phyloP scores from a whole-genome alignment of 1,140 invertebrate species.

The Procambarus virginalis region DNA sequence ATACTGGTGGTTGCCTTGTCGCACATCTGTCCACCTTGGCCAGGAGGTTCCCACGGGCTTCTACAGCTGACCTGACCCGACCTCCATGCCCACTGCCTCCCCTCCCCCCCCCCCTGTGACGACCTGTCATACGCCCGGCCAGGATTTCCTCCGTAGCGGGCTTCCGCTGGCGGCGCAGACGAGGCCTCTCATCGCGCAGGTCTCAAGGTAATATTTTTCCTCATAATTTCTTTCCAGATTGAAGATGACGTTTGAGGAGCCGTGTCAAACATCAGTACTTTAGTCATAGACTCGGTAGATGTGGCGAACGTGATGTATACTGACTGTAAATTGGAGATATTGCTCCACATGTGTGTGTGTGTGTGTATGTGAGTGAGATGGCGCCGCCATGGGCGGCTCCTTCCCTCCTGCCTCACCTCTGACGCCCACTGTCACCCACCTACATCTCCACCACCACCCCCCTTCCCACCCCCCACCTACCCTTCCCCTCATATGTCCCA shows the following conservation, averaged over 20 bases:
- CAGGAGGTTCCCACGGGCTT: slow-evolving; percentile 54
- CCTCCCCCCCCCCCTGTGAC: slow-evolving; percentile 3
- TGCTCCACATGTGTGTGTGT: background rate
- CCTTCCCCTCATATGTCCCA: background rate
- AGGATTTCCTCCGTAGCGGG: background rate
- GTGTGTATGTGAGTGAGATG: no score
- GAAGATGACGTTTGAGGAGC: no score
- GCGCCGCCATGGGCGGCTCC: no score
- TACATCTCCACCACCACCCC: background rate
- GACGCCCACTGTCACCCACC: no score
- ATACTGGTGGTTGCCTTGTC: slow-evolving; percentile 45
- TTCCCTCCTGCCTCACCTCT: no score
- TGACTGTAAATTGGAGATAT: background rate
- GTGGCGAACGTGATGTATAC: background rate
- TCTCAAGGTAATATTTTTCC: background rate
- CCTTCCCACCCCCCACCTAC: background rate
- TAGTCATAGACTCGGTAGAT: background rate
- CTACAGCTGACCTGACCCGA: slow-evolving; percentile 39
- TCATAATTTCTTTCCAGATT: no score
- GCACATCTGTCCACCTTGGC: slow-evolving; percentile 52
- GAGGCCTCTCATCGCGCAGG: background rate
- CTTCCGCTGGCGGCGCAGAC: background rate
- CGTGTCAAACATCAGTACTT: no score
- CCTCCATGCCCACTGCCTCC: background rate
- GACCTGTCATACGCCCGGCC: slow-evolving; percentile 9